A percentile compares a stretch with the other conserved stretches of the same genome.
Conservation (phyloP, 1,140 invertebrate genomes). For the Solenopsis invicta region DNA sequence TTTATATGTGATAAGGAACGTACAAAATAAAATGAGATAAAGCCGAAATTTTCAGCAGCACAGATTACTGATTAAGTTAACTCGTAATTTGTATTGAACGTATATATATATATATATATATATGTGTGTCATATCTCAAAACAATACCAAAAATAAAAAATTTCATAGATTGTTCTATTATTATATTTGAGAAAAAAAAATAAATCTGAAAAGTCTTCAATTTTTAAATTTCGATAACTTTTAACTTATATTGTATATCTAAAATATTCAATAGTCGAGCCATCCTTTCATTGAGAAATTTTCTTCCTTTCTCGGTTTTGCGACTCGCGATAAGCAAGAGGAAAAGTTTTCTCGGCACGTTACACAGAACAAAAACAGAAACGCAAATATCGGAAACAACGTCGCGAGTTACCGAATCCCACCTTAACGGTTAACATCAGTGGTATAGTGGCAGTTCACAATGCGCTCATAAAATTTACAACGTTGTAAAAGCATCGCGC, state of each 20-base stretch:
- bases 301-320: not conserved
- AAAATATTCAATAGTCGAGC: too few species aligned
- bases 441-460: not conserved
- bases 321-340: not conserved
- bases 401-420: slow-evolving; percentile 20
- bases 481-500: slow-evolving; percentile 29
- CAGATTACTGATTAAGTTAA: not conserved
- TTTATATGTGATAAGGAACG: not conserved
- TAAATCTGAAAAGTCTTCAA: too few species aligned
- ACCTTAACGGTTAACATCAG: slow-evolving; percentile 4
- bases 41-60: not conserved
- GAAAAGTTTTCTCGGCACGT: slow-evolving; percentile 15
- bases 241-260: too few species aligned
- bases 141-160: too few species aligned
- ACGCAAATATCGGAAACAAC: not conserved
- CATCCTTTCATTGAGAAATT: not conserved
- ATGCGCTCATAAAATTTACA: slow-evolving; percentile 50
- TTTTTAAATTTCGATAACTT: too few species aligned
- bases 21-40: not conserved
- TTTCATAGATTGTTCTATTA: too few species aligned
- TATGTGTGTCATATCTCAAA: too few species aligned
- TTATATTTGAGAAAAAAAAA: too few species aligned
- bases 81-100: not conserved
- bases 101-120: too few species aligned
- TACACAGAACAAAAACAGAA: not conserved